Evolutionary conservation across 2,113 vertebrate genomes (phyloP), one percentile per base, ranked within the genome.

Genomic region (Pygathrix nemaeus): DNA sequence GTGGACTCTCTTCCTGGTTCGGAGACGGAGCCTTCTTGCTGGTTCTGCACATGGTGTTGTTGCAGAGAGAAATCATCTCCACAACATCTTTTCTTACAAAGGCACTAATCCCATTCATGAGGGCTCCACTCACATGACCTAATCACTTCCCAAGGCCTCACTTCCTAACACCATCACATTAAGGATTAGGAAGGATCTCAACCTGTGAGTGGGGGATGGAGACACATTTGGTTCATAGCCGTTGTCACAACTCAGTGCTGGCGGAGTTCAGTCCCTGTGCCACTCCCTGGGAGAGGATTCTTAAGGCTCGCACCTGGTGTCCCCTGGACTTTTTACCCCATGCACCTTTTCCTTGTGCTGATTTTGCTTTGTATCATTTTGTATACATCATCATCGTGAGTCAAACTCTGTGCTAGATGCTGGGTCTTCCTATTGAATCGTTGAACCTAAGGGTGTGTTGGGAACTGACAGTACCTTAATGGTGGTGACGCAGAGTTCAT

Each of bases 1-100:
- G 14, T n/a, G 20, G 17, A 20, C 9, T n/a, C 3, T 38, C 73
- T 52, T 80, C 50, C 6, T 70, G 13, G 5, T 25, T 35, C 8
- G 8, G 14, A 16, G 11, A 18, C 1, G 0, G 57, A n/a, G 68
- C 32, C 13, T 45, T 66, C 78, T 27, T 55, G 1, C 45, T 48
- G 8, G 30, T 48, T 17, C 68, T 11, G 1, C n/a, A 18, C 12
- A 4, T 1, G 55, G 55, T 14, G 7, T 10, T 6, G 1, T 5
- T 2, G 3, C 6, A 21, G 14, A 25, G 17, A 82, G 8, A 88
- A 23, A 57, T 64, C 18, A 16, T 30, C 12, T 27, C 20, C 17
- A 6, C 50, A 14, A 0, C 9, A 20, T 52, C 30, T 50, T 35
- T 32, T 14, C 55, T 30, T 76, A 32, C 35, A 52, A 88, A 57